These are phyloP conservation scores for Seladonia tumulorum DNA, from an alignment of 2,888 invertebrate genomes.

Conservation along the genomic window DNA sequence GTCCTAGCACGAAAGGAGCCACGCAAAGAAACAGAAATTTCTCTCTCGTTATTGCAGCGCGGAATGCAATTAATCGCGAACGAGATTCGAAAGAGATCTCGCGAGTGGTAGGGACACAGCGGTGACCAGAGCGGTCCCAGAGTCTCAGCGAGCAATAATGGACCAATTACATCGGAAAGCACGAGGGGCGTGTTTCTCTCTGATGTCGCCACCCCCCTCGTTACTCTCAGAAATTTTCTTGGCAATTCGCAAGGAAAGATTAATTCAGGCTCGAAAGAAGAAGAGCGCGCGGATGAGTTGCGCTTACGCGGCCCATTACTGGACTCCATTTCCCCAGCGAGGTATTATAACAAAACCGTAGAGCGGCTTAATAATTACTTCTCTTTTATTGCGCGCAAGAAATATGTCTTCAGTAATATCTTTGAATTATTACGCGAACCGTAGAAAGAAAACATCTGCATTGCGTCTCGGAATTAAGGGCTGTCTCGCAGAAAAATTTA, in stretches of 20 bases:
- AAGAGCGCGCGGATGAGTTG: not conserved
- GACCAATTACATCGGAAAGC: conserved; percentile 7
- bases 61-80: not conserved
- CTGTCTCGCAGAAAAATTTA: not conserved
- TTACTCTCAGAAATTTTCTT: not conserved
- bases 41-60: not conserved
- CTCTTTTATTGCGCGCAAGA: not conserved
- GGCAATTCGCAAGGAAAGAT: not conserved
- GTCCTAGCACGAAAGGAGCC: not conserved
- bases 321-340: conserved; percentile 3
- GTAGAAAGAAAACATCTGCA: not conserved
- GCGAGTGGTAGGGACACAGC: not conserved
- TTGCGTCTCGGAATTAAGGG: not conserved
- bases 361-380: conserved; percentile 6
- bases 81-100: not conserved
- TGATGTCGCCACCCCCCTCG: not conserved
- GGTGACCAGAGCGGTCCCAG: not conserved
- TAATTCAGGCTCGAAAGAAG: not conserved
- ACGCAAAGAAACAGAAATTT: not conserved
- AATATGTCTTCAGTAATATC: conserved; percentile 3
- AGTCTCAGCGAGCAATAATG: not conserved
- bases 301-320: conserved; percentile 2
- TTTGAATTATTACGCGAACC: not conserved
- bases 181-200: not conserved
- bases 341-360: conserved; percentile 9